phyloP scores from a whole-genome alignment of 1,140 invertebrate genomes.

The Rhyacophila brunnea region DNA sequence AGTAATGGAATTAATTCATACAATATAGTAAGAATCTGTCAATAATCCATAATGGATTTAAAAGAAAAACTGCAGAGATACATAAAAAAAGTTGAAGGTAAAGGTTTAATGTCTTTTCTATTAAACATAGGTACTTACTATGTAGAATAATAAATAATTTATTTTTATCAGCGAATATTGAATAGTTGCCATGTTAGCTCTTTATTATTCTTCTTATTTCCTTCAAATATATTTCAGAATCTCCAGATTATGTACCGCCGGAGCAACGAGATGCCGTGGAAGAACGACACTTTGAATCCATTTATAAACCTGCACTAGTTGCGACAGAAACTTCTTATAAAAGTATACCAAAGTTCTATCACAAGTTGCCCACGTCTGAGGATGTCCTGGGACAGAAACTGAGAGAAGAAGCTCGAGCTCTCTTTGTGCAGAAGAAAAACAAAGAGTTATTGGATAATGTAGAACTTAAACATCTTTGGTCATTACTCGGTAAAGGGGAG shows the following conservation, averaged over 20 bases:
- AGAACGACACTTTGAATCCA: slow-evolving; percentile 17
- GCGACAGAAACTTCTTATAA: slow-evolving; percentile 17
- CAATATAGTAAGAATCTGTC: too few species aligned
- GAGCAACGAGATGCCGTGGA: slow-evolving; percentile 19
- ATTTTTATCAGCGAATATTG: neutral
- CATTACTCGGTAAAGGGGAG: slow-evolving; percentile 77
- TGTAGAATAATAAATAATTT: neutral
- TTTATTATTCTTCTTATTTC: neutral
- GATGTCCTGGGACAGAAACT: slow-evolving; percentile 76
- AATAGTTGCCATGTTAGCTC: neutral
- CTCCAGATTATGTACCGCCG: slow-evolving; percentile 16
- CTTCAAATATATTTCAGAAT: slow-evolving; percentile 16
- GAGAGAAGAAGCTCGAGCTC: slow-evolving; percentile 82
- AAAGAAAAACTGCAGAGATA: slow-evolving; percentile 21
- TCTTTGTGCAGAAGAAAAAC: slow-evolving; percentile 82
- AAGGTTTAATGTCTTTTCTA: neutral
- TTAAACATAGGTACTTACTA: neutral
- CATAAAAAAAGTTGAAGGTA: slow-evolving; percentile 31
- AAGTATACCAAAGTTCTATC: slow-evolving; percentile 66
- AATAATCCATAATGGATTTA: slow-evolving; percentile 23
- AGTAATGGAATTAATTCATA: too few species aligned
- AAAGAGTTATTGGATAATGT: slow-evolving; percentile 81
- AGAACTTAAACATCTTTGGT: slow-evolving; percentile 84
- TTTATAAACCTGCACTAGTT: slow-evolving; percentile 19
- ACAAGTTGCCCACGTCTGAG: slow-evolving; percentile 73